These are phyloP conservation scores for Phyllotreta cruciferae DNA, from an alignment of 2,888 invertebrate genomes.

Conservation along the genomic window DNA sequence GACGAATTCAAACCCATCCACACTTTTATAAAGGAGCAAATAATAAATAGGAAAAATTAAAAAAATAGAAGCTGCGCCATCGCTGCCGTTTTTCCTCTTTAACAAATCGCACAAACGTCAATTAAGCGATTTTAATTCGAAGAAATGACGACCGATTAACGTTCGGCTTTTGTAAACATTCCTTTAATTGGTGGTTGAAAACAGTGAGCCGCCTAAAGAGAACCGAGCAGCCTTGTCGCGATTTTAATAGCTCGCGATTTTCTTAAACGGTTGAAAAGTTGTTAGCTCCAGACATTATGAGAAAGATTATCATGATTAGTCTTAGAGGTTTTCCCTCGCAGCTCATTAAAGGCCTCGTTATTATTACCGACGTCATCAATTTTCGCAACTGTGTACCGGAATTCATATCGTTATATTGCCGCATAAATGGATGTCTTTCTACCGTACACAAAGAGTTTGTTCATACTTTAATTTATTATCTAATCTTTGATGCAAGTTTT, in stretches of 20 bases:
- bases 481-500: no score
- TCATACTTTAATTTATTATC: not conserved
- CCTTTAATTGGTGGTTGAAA: conserved; percentile 50
- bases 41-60: not conserved
- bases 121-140: conserved; percentile 58
- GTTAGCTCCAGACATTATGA: conserved; percentile 60
- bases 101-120: conserved; percentile 55
- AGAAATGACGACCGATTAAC: conserved; percentile 58
- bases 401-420: conserved; percentile 57
- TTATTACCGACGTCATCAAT: conserved; percentile 59
- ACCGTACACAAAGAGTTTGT: not conserved
- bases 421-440: conserved; percentile 49
- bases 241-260: conserved; percentile 60
- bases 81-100: conserved; percentile 38
- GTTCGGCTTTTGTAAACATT: conserved; percentile 56
- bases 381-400: conserved; percentile 54
- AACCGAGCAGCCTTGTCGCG: conserved; percentile 56
- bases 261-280: conserved; percentile 62
- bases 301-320: conserved; percentile 60
- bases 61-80: not conserved
- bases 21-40: no score
- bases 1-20: no score
- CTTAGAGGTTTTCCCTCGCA: conserved; percentile 59
- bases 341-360: conserved; percentile 58
- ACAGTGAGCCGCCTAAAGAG: conserved; percentile 44